These are phyloP conservation scores for Macrosoma leucophasiata DNA, from an alignment of 2,888 invertebrate genomes.

Conservation along the genomic window DNA sequence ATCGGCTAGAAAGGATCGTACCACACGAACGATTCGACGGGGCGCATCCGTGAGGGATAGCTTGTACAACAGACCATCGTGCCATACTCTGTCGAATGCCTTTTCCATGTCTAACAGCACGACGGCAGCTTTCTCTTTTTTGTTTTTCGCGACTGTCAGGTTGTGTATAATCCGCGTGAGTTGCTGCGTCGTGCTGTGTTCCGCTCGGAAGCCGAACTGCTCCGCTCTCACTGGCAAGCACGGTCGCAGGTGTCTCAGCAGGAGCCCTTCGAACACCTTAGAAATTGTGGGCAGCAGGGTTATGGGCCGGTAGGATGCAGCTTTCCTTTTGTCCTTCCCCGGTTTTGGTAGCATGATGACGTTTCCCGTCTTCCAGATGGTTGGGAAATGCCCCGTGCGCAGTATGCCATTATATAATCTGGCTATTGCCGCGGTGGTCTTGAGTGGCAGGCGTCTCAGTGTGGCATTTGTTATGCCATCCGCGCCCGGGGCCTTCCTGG, in stretches of 20 bases:
- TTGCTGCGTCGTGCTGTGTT: conserved; percentile 1
- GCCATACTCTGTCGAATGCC: too few relatives aligned
- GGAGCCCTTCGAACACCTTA: too few relatives aligned
- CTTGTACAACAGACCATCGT: too few relatives aligned
- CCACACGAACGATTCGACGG: conserved; percentile 17
- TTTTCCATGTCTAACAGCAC: too few relatives aligned
- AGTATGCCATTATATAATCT: conserved; percentile 23
- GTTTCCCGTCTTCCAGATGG: conserved; percentile 16
- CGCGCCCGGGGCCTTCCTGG: conserved; percentile 16
- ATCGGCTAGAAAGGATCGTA: conserved; percentile 26
- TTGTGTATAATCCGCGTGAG: not conserved
- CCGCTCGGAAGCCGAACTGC: conserved; percentile 1
- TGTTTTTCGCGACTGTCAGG: not conserved
- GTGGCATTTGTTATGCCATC: conserved; percentile 18
- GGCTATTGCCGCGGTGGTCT: conserved; percentile 13
- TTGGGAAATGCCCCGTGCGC: conserved; percentile 24
- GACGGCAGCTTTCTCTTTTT: not conserved
- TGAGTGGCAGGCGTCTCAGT: conserved; percentile 17
- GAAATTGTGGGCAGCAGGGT: conserved; percentile 12
- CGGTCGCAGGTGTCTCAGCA: too few relatives aligned
- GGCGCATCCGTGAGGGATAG: conserved; percentile 3
- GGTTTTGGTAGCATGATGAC: conserved; percentile 24
- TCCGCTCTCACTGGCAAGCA: too few relatives aligned
- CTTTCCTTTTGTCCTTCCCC: conserved; percentile 18
- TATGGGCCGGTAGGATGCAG: conserved; percentile 23